phyloP scores from a whole-genome alignment of 2,113 vertebrate genomes.

The Theropithecus gelada region DNA sequence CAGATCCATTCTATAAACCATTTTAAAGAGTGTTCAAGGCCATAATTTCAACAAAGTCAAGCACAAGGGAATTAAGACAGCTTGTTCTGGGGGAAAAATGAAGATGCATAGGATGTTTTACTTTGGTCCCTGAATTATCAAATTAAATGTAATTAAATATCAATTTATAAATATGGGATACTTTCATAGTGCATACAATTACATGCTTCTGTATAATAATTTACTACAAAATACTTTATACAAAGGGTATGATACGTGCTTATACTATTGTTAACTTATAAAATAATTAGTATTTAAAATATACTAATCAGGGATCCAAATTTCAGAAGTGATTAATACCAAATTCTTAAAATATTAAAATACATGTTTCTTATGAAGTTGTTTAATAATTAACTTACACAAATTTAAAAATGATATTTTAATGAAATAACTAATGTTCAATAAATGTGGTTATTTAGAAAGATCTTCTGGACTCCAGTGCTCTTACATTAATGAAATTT shows the following conservation, averaged over 20 bases:
- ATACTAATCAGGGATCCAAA: background rate
- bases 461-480: background rate
- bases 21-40: background rate
- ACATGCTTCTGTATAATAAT: background rate
- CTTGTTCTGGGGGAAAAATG: background rate
- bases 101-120: background rate
- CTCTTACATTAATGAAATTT: background rate
- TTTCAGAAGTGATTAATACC: background rate
- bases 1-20: background rate
- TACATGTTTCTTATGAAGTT: background rate
- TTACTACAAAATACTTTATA: background rate
- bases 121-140: background rate
- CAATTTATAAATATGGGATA: background rate
- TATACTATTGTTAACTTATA: background rate
- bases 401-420: background rate
- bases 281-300: background rate
- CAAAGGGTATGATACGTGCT: background rate
- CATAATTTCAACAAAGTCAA: background rate
- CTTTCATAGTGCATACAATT: background rate
- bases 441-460: background rate
- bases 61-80: background rate
- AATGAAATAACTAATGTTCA: background rate
- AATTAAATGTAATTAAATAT: background rate
- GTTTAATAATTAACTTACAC: background rate
- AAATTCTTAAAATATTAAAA: background rate